phyloP scores from a whole-genome alignment of 2,797 vertebrate genomes.

The Crocidura indochinensis region DNA sequence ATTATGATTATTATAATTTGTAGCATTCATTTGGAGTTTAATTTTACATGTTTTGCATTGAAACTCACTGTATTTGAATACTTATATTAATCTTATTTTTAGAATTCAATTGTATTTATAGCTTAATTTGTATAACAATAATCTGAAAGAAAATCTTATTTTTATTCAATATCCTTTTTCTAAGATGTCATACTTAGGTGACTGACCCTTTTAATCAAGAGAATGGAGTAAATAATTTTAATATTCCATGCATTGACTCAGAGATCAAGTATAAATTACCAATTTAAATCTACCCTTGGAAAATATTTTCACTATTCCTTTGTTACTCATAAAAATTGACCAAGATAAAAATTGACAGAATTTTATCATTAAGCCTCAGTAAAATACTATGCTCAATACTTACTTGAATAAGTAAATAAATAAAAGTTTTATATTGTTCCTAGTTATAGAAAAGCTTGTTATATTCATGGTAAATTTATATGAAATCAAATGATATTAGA shows the following conservation, averaged over 20 bases:
- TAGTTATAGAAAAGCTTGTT: not conserved
- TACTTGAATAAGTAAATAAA: constrained; percentile 20
- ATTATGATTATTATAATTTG: not conserved
- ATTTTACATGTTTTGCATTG: not conserved
- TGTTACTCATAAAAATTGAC: not conserved
- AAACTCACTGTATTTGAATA: not conserved
- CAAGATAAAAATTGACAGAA: not conserved
- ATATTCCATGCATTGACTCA: not conserved
- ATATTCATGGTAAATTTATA: constrained; percentile 2
- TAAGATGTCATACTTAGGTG: not conserved
- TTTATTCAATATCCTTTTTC: constrained; percentile 25
- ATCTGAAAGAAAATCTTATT: not conserved
- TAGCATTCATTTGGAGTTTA: not conserved
- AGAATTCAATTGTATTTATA: not conserved
- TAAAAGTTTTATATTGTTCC: not conserved
- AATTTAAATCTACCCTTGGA: constrained; percentile 18
- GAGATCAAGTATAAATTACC: not conserved
- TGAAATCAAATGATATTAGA: not conserved
- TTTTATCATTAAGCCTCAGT: not conserved
- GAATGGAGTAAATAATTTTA: not conserved
- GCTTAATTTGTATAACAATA: not conserved
- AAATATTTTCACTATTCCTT: not conserved
- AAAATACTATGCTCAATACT: not conserved
- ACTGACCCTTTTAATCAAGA: not conserved
- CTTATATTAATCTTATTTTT: not conserved